These are phyloP conservation scores for Zonotrichia leucophrys DNA, from an alignment of 2,113 vertebrate genomes.

Conservation along the genomic window DNA sequence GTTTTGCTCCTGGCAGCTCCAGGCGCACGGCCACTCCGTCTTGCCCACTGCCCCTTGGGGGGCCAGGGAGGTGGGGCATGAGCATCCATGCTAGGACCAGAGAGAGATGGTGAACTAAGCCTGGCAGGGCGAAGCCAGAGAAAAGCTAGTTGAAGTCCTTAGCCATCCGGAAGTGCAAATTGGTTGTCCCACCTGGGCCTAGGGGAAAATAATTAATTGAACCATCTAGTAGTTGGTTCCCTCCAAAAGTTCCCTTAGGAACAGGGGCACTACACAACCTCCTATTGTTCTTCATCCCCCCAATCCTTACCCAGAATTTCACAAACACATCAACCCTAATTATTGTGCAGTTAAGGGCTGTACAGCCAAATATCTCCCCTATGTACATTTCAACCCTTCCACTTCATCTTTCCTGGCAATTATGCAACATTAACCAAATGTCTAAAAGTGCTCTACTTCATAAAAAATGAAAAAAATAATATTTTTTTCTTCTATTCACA, in stretches of 20 bases:
- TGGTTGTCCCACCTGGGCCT: not conserved
- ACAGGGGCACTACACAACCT: not conserved
- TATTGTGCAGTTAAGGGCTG: not conserved
- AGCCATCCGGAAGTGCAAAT: not conserved
- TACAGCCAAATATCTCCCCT: not conserved
- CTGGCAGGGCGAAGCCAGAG: not conserved
- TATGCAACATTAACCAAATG: not conserved
- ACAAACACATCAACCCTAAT: not conserved
- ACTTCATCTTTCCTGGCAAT: not conserved
- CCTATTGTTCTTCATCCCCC: not conserved
- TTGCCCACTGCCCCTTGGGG: rapidly evolving
- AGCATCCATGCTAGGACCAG: not conserved
- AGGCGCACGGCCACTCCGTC: rapidly evolving
- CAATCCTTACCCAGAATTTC: not conserved
- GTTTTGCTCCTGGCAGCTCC: not conserved
- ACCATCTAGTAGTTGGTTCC: not conserved
- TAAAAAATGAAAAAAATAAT: not conserved
- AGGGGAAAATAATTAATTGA: not conserved
- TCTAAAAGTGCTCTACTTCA: not conserved
- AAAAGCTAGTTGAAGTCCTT: not conserved
- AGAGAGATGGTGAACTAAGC: not conserved
- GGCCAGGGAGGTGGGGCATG: not conserved
- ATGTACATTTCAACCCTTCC: not conserved
- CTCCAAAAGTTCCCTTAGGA: not conserved
- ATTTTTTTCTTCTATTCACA: not conserved